phyloP scores from a whole-genome alignment of 2,888 invertebrate genomes.

The Conistra vaccinii region DNA sequence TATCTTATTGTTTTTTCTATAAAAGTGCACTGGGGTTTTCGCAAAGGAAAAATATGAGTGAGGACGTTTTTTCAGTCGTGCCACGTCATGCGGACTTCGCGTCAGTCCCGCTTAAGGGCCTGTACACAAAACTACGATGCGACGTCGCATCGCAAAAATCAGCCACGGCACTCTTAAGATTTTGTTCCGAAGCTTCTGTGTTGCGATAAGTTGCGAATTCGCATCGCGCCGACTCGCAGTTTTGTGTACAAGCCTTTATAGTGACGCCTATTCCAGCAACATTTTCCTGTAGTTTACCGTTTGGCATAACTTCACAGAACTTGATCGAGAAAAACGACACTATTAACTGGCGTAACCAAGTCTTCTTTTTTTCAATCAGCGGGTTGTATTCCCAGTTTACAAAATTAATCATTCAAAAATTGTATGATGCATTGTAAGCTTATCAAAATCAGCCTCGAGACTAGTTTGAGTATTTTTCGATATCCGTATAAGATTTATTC shows the following conservation, averaged over 20 bases:
- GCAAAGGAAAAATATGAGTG: neutral
- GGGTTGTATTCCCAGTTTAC: no score
- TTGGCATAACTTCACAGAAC: neutral
- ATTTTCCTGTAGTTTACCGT: neutral
- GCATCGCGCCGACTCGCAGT: no score
- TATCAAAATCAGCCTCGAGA: neutral
- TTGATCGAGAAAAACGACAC: neutral
- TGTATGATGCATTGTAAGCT: neutral
- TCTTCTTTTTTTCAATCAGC: neutral
- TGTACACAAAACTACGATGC: no score
- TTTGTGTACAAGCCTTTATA: no score
- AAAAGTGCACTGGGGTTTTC: neutral
- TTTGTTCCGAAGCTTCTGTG: no score
- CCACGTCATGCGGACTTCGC: neutral
- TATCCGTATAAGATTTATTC: no score
- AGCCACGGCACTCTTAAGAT: no score
- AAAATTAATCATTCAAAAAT: neutral
- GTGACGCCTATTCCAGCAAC: no score
- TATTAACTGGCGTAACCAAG: neutral
- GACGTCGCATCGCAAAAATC: no score
- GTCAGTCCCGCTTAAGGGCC: no score
- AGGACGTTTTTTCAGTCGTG: neutral
- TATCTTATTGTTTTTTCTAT: neutral
- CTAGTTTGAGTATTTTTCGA: neutral
- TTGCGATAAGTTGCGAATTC: no score